Conservation (phyloP, 2,113 vertebrate genomes). For the Irena cyanogastra region DNA sequence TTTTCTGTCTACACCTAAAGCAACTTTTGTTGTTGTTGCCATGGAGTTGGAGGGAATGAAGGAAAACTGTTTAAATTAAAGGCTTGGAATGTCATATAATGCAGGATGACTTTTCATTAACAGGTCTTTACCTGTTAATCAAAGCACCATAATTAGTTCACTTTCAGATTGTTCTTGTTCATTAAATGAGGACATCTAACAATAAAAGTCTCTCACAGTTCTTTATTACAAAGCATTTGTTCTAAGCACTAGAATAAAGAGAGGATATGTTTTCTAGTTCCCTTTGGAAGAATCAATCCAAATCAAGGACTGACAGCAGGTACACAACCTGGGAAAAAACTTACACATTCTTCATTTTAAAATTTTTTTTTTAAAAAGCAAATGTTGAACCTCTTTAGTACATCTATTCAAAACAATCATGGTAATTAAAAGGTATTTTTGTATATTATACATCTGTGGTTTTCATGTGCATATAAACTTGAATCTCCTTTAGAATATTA, state of each 20-base stretch:
- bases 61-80: background rate
- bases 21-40: constrained; percentile 29
- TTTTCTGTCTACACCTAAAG: background rate
- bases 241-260: background rate
- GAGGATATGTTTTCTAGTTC: background rate
- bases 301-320: background rate
- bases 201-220: background rate
- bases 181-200: background rate
- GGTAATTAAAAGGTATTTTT: background rate
- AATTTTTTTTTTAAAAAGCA: background rate
- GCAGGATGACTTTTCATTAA: background rate
- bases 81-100: background rate
- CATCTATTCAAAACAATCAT: background rate
- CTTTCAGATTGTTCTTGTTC: background rate
- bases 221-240: background rate
- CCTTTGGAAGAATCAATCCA: background rate
- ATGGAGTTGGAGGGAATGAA: background rate
- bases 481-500: background rate
- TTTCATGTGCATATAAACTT: background rate
- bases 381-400: background rate
- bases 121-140: background rate
- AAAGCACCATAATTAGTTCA: background rate
- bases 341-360: background rate
- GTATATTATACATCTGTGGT: background rate
- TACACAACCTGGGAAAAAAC: background rate